Evolutionary conservation across 2,113 vertebrate genomes (phyloP).

Genomic region (Megalops atlanticus): DNA sequence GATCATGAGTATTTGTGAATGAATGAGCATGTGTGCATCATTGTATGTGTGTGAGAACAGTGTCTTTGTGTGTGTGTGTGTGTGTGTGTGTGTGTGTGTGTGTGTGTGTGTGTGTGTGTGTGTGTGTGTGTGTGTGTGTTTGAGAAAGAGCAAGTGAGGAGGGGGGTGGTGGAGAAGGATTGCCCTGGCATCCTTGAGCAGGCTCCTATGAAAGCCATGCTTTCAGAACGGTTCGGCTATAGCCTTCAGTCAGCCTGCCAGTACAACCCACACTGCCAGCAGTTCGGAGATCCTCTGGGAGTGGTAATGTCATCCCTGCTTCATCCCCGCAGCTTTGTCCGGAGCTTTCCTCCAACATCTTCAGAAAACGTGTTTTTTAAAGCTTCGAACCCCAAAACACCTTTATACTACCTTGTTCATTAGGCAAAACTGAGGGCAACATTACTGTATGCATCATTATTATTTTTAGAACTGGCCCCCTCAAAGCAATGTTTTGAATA

Average conservation of each 20-base stretch:
- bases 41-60: not conserved
- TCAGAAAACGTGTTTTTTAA: not conserved
- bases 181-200: not conserved
- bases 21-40: not conserved
- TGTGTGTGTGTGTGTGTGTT: not conserved
- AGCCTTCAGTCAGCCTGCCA: not conserved
- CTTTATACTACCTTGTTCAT: not conserved
- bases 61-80: not conserved
- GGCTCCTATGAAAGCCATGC: conserved; percentile 1
- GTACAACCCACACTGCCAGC: not conserved
- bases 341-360: not conserved
- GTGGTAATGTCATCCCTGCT: conserved; percentile 1
- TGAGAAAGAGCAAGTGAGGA: not conserved
- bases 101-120: conserved; percentile 9
- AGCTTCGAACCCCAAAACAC: not conserved
- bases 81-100: not conserved
- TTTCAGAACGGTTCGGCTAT: not conserved
- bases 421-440: not conserved
- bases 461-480: not conserved
- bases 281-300: not conserved
- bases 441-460: not conserved
- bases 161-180: not conserved
- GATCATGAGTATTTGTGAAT: not conserved
- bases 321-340: not conserved
- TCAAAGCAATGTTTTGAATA: not conserved